Base-by-base conservation (phyloP, 2,113 vertebrate species). In the Irena cyanogastra region DNA sequence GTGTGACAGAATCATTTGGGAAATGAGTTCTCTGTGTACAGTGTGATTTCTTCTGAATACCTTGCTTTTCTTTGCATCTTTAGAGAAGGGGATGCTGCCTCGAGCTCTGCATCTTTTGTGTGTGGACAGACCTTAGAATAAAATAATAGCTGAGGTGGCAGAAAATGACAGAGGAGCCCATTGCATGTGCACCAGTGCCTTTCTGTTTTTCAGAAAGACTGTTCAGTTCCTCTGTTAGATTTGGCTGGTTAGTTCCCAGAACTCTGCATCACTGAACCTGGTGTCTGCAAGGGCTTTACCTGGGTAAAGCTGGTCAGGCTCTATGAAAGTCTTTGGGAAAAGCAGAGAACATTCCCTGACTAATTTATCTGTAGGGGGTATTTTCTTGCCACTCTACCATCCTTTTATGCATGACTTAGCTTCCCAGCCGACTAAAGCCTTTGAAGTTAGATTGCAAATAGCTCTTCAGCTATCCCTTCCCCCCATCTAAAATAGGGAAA, bases 391-490 rank as follows among this genome's bases (percentile, higher is more conserved):
- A 81, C 94, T 94, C 71, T 86, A 26, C 93, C 94, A 94, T 97
- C 95, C 95, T 93, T 95, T 97, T 96, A 96, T 96, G 95, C 95
- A 90, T 96, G 95, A 96, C 95, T 97, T 97, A 81, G 93, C 86
- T 95, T 94, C 94, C 93, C 93, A 95, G 94, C 68, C 72, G 1
- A 92, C 83, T 84, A 27, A 90, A 94, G 86, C 92, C 96, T 97
- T 97, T 96, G 94, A 97, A 96, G 94, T 96, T 60, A 71, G 72
- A 87, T 93, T 94, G 93, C 93, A 87, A 96, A 94, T 90, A 93
- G 93, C 90, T 94, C 88, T 76, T 94, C 72, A 83, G 71, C 83
- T 63, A 1, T 86, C 87, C 92, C 91, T 86, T 65, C 94, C 90
- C 90, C 92, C 87, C 47, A 13, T 81, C 68, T 54, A 19, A 92